These are phyloP conservation scores for Phalloptychus januarius DNA, from an alignment of 2,797 vertebrate species.

Conservation along the genomic window DNA sequence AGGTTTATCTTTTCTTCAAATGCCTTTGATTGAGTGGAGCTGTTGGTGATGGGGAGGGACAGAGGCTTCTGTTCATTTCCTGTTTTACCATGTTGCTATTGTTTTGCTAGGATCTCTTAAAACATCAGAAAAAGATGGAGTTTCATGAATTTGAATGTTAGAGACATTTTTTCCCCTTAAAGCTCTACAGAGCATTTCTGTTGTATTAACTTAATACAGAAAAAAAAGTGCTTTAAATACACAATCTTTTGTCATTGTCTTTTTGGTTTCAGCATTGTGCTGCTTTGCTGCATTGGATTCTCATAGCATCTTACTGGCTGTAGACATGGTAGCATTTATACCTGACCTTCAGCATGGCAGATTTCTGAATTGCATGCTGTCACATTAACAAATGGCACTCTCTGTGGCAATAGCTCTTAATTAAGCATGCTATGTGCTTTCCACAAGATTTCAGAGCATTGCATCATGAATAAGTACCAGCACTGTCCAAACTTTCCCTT, in stretches of 20 bases:
- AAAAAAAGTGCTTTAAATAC: neutral
- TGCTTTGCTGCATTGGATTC: neutral
- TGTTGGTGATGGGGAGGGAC: neutral
- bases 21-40: neutral
- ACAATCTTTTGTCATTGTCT: neutral
- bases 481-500: conserved; percentile 3
- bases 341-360: neutral
- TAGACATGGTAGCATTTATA: neutral
- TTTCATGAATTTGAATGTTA: neutral
- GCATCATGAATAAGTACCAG: conserved; percentile 7
- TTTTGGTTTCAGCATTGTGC: neutral
- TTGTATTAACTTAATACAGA: neutral
- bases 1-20: neutral
- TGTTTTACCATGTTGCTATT: neutral
- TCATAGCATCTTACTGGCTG: neutral
- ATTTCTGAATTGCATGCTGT: neutral
- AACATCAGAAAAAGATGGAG: neutral
- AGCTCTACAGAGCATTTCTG: neutral
- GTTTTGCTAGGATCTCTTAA: neutral
- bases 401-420: neutral
- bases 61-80: neutral
- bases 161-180: neutral
- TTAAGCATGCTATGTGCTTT: conserved; percentile 8
- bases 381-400: neutral
- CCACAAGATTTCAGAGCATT: conserved; percentile 9